Base-by-base conservation (phyloP, 64 coral and sea anemone genomes). In the Montipora sp. region DNA sequence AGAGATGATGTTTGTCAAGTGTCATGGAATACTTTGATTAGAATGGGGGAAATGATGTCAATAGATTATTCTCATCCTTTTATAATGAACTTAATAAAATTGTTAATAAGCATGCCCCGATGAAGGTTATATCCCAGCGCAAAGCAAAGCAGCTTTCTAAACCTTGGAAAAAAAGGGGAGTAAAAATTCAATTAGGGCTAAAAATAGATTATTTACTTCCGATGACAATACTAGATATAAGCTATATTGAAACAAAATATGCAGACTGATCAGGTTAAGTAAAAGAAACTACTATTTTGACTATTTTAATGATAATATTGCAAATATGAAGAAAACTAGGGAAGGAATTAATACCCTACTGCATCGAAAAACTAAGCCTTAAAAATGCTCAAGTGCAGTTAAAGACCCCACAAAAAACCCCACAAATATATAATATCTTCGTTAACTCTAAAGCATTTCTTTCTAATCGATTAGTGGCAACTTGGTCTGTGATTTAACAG, bases 271-370 rank as follows among this genome's bases (percentile, higher is more conserved):
- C 50, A 76, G 87, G 59, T 88, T 48, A 48, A 88, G 87, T 90
- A 90, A 90, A 90, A 61, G 46, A 43, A 59, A 90, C 75, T 90
- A 90, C 36, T 90, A 90, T 90, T 79, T 47, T 80, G 45, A 80
- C 73, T 90, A 80, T 80, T 90, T 90, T 68, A 80, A 90, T 78
- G 58, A 90, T 90, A 80, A 90, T 90, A 80, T 90, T 77, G 24
- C 88, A 90, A 90, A 90, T 79, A 90, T 90, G 88, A 90, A 80
- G 58, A 80, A 90, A 90, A 78, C 88, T 80, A 79, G 88, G 88
- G 88, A 90, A 58, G 88, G 88, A 67, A 90, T 90, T 78, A 90
- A 80, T 80, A 78, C 74, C 88, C 76, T 90, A 80, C 77, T 90
- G 76, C 88, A 90, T 78, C 76, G 75, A 69, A 90, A 80, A 80